Conservation (phyloP, 2,797 vertebrate genomes). For the Enteromius afrohamiltoni region DNA sequence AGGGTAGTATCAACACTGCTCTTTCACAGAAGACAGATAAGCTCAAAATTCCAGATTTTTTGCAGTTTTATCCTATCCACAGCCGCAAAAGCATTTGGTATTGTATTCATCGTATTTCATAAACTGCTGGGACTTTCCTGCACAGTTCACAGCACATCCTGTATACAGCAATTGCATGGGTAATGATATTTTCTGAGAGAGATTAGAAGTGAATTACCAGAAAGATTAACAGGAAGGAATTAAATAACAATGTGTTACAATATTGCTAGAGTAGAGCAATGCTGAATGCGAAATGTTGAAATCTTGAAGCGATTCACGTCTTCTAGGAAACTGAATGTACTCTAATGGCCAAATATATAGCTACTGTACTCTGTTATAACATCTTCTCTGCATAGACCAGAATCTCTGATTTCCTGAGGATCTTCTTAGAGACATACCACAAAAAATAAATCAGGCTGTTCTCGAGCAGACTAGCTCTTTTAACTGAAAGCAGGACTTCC, state of each 20-base stretch:
- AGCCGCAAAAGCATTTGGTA: neutral
- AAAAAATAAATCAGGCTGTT: neutral
- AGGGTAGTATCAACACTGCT: neutral
- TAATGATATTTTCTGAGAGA: neutral
- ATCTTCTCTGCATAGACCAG: neutral
- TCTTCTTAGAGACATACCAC: neutral
- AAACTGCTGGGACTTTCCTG: neutral
- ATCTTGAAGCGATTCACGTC: neutral
- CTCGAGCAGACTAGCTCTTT: neutral
- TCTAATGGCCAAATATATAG: neutral
- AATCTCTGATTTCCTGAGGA: neutral
- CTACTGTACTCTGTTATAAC: neutral
- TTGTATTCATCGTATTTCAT: neutral
- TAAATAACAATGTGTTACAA: neutral
- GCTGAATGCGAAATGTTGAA: neutral
- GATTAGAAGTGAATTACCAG: neutral
- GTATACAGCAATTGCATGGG: neutral
- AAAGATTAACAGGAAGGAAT: neutral
- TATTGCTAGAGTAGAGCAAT: neutral
- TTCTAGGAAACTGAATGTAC: neutral
- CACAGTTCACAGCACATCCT: neutral
- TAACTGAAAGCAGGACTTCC: neutral
- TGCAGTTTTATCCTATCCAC: neutral
- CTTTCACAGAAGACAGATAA: neutral
- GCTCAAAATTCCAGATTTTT: neutral